A percentile compares a stretch with the other conserved stretches of the same genome.
phyloP scores from a whole-genome alignment of 1,140 invertebrate genomes.

The Wasmannia auropunctata region DNA sequence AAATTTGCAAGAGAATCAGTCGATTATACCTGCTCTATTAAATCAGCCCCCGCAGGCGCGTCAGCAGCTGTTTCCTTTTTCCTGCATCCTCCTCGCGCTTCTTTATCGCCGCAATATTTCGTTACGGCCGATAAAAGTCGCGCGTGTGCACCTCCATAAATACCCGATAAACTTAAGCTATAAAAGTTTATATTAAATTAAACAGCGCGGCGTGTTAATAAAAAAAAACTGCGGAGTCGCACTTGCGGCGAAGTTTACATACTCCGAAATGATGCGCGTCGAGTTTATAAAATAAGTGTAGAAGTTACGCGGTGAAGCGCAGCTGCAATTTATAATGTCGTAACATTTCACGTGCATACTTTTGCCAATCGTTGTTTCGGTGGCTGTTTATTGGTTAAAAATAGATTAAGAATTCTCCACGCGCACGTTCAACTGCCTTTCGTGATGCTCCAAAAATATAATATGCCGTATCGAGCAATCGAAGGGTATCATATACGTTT shows the following conservation, averaged over 20 bases:
- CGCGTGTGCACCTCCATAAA: background rate
- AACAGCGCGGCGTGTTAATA: slow-evolving; percentile 27
- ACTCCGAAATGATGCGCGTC: background rate
- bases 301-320: background rate
- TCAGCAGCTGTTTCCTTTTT: background rate
- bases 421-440: background rate
- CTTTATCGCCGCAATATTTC: slow-evolving; percentile 42
- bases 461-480: background rate
- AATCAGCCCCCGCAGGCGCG: background rate
- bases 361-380: slow-evolving; percentile 19
- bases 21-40: slow-evolving; percentile 11
- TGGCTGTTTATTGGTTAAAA: background rate
- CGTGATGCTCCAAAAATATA: background rate
- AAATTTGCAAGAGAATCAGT: slow-evolving; percentile 26
- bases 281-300: slow-evolving; percentile 39
- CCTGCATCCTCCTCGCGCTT: background rate
- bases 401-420: background rate
- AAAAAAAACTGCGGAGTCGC: slow-evolving; percentile 15
- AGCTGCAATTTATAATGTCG: slow-evolving; percentile 28
- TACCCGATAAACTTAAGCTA: slow-evolving; percentile 14
- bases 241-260: background rate
- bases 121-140: slow-evolving; percentile 32
- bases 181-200: slow-evolving; percentile 52
- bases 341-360: slow-evolving; percentile 6
- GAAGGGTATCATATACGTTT: background rate